Percentiles rank a stretch among this genome's conserved stretches.
Conservation (phyloP, 2,797 vertebrate genomes). For the Macroramphosus scolopax region DNA sequence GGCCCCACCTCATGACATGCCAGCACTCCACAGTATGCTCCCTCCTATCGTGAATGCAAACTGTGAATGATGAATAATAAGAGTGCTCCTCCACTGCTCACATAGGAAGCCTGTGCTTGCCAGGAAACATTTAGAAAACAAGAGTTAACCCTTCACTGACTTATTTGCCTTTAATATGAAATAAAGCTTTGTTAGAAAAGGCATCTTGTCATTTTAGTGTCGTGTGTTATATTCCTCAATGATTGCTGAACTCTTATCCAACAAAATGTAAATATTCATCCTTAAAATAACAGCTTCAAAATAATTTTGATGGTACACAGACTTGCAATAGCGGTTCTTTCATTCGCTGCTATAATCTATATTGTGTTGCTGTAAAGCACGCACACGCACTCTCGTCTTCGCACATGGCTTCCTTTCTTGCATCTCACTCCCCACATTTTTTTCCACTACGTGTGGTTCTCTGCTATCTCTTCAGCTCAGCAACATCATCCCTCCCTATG, state of each 20-base stretch:
- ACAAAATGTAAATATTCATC: too few species aligned
- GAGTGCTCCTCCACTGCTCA: slow-evolving; percentile 49
- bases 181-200: too few species aligned
- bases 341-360: too few species aligned
- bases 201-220: too few species aligned
- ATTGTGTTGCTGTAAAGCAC: too few species aligned
- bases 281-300: too few species aligned
- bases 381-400: neutral
- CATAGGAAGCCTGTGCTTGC: slow-evolving; percentile 48
- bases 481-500: slow-evolving; percentile 33
- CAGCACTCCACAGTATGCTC: slow-evolving; percentile 46
- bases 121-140: slow-evolving; percentile 44
- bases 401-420: neutral
- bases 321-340: too few species aligned
- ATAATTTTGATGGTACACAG: too few species aligned
- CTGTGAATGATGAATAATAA: slow-evolving; percentile 62
- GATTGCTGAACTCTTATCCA: too few species aligned
- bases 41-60: slow-evolving; percentile 56
- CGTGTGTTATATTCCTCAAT: too few species aligned
- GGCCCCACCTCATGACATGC: slow-evolving; percentile 55
- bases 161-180: slow-evolving; percentile 24
- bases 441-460: slow-evolving; percentile 23
- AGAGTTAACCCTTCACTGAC: slow-evolving; percentile 42
- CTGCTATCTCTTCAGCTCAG: slow-evolving; percentile 52
- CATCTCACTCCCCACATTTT: neutral